Base-by-base conservation (phyloP, 2,888 invertebrate species). In the Apotomis turbidana region DNA sequence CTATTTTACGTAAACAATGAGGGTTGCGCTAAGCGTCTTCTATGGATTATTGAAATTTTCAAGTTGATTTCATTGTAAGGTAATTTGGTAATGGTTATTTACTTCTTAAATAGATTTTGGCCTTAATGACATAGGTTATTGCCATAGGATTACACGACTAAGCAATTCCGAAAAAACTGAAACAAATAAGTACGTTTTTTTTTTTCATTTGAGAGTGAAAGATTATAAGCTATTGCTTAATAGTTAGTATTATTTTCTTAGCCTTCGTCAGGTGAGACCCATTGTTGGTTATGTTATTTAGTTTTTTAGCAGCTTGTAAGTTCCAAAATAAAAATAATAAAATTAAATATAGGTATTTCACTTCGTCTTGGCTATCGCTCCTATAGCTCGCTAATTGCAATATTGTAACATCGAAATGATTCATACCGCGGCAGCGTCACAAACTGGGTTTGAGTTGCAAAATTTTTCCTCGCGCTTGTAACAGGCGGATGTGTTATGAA, bases 401-500 rank as follows among this genome's bases (percentile, higher is more conserved):
- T 41, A 41, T 4, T 41, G 41, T 4, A 41, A 41, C n/a, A n/a
- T 13, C 38, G 36, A 46, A 49, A 51, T 62, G 36, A 62, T 36
- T 51, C 51, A 51, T 41, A 41, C 41, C 41, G 41, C 27, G 27
- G 5, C 10, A 46, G 61, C 46, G 49, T 49, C 12, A 27, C 36
- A 13, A 46, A 27, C 62, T 41, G 5, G 6, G 46, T 0, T 27
- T 27, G 62, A 3, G n/a, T n/a, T 51, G 36, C n/a, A 41, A 41
- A 5, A 41, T 41, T 41, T 6, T 41, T 41, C 3, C 3, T 41
- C 41, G 41, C 41, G 5, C 41, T 41, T 41, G 6, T 41, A 62
- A 62, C 36, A 51, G n/a, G n/a, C 62, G n/a, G 61, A 61, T 61
- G 36, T 36, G 49, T n/a, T 49, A n/a, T n/a, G 4, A 61, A 61